Evolutionary conservation across 2,797 vertebrate genomes (phyloP).

Genomic region (Siniperca obscura): DNA sequence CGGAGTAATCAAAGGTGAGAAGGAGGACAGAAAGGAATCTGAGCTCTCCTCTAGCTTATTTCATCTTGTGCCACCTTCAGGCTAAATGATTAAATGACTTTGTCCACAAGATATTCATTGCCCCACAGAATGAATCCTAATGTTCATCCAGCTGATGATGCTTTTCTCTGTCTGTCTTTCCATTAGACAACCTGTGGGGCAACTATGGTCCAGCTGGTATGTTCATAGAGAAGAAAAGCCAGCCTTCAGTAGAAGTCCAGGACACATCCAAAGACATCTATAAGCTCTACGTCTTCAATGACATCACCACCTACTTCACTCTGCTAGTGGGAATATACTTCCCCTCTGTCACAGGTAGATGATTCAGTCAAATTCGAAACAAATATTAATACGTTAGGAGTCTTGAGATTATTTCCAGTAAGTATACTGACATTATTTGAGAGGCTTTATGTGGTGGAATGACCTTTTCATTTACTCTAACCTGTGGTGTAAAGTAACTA

Average conservation of each 20-base stretch:
- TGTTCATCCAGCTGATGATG: not conserved
- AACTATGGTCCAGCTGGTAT: conserved; percentile 83
- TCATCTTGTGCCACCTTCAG: not conserved
- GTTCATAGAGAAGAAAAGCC: conserved; percentile 85
- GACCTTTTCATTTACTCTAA: not conserved
- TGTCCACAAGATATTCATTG: not conserved
- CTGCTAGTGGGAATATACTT: conserved; percentile 97
- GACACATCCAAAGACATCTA: conserved; percentile 52
- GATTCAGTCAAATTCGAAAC: not conserved
- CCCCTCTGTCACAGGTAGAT: conserved; percentile 95
- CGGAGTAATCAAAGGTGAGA: conserved; percentile 88
- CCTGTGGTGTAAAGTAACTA: not conserved
- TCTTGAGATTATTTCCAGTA: not conserved
- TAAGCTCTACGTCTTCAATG: conserved; percentile 87
- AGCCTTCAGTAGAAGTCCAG: conserved; percentile 62
- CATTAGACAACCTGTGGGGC: conserved; percentile 94
- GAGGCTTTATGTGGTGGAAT: not conserved
- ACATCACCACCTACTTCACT: conserved; percentile 94
- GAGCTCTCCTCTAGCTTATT: not conserved
- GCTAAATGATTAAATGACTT: not conserved
- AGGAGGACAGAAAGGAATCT: not conserved
- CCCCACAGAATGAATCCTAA: not conserved
- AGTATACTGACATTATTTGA: not conserved
- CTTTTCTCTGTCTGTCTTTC: not conserved
- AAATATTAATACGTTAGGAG: not conserved